Evolutionary conservation across 1,140 invertebrate genomes (phyloP).

Genomic region (Ostrea edulis): DNA sequence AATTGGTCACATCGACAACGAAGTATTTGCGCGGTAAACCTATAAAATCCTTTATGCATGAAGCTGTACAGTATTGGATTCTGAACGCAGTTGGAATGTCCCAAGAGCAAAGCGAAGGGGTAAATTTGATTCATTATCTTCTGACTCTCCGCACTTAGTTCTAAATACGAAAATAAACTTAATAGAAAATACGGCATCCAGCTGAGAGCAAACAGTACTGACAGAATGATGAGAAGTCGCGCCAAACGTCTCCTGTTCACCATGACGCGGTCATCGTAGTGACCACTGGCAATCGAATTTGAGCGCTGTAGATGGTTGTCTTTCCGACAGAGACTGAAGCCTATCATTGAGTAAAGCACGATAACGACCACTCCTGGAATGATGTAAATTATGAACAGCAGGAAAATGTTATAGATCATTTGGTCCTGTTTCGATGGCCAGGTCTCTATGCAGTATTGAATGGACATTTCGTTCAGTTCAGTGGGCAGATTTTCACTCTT

Average conservation of each 20-base stretch:
- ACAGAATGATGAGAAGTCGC: conserved; percentile 86
- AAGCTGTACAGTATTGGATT: conserved; percentile 76
- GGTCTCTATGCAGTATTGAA: conserved; percentile 65
- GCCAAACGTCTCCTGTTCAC: conserved; percentile 86
- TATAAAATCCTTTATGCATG: conserved; percentile 72
- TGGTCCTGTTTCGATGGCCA: conserved; percentile 64
- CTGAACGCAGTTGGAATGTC: conserved; percentile 82
- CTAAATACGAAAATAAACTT: conserved; percentile 84
- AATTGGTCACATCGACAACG: conserved; percentile 5
- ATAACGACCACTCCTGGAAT: conserved; percentile 86
- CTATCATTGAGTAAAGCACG: conserved; percentile 87
- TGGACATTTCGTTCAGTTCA: conserved; percentile 46
- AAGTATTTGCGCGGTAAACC: conserved; percentile 49
- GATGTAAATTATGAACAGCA: conserved; percentile 87
- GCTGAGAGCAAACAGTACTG: conserved; percentile 87
- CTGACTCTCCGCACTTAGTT: conserved; percentile 70
- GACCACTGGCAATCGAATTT: conserved; percentile 63
- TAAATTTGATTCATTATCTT: conserved; percentile 72
- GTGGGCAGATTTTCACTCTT: background rate
- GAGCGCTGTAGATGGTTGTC: conserved; percentile 72
- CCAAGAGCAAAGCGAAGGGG: conserved; percentile 82
- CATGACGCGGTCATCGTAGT: conserved; percentile 82
- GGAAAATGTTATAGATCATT: conserved; percentile 83
- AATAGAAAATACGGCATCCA: conserved; percentile 90
- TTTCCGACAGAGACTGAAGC: conserved; percentile 84